Evolutionary conservation across 2,797 vertebrate genomes (phyloP).

Genomic region (Pseudomugil tenellus): DNA sequence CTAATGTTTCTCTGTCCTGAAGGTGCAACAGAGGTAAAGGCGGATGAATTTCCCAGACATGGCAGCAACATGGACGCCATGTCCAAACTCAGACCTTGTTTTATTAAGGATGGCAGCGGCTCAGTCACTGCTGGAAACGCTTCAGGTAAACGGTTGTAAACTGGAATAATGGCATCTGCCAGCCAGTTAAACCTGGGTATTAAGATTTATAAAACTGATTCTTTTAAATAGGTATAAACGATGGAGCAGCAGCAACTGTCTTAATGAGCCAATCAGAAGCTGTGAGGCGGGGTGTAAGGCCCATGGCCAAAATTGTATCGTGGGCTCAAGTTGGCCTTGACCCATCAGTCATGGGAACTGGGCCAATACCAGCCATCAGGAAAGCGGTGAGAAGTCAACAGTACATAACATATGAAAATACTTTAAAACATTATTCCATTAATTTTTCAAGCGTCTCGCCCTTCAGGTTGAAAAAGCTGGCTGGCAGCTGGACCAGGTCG

Average conservation of each 20-base stretch:
- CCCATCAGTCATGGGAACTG: conserved; percentile 93
- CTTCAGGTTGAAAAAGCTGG: conserved; percentile 89
- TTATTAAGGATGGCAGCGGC: conserved; percentile 90
- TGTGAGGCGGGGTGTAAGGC: conserved; percentile 82
- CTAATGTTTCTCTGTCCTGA: conserved; percentile 7
- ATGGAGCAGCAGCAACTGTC: conserved; percentile 93
- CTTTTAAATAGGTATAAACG: conserved; percentile 87
- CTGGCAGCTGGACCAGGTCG: conserved; percentile 91
- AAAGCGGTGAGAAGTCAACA: conserved; percentile 88
- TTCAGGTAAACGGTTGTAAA: conserved; percentile 80
- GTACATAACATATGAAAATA: neutral
- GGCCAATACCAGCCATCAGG: conserved; percentile 91
- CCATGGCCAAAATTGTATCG: conserved; percentile 88
- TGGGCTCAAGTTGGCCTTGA: conserved; percentile 94
- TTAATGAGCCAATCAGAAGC: conserved; percentile 94
- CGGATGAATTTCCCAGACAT: conserved; percentile 92
- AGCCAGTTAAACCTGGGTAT: neutral
- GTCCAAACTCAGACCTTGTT: conserved; percentile 91
- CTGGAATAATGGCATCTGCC: neutral
- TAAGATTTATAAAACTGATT: neutral
- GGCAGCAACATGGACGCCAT: conserved; percentile 87
- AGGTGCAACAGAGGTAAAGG: conserved; percentile 90
- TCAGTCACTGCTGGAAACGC: conserved; percentile 94
- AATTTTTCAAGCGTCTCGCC: neutral
- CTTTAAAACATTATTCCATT: neutral